Base-by-base conservation (phyloP, 2,113 vertebrate species). In the Galemys pyrenaicus region DNA sequence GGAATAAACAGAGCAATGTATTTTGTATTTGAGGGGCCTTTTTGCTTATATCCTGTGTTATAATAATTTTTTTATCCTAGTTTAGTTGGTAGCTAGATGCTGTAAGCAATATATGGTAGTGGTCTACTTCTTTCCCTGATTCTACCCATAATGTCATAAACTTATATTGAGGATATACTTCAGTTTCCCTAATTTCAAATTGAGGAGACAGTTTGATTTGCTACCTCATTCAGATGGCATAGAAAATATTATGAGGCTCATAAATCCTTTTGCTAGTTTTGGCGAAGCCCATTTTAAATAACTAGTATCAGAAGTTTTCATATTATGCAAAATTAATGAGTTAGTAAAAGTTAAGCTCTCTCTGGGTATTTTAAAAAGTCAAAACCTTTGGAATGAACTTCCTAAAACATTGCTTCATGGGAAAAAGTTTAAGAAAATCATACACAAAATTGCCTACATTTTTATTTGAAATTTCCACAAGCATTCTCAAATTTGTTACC, bases 381-480 rank as follows among this genome's bases (percentile, higher is more conserved):
- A 65, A 87, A 89, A 77, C 17, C 54, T 65, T 26, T 44, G 93
- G 17, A 71, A 90, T 0, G 26, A 46, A 9, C n/a, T 73, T 86
- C 41, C 22, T 44, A 78, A 82, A 83, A 58, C 56, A 65, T 19
- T 26, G 46, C 75, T 30, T 67, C 70, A 46, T 68, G 62, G 44
- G 73, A 74, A 83, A 32, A 51, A 35, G 28, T 68, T 83, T 89
- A 70, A 89, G 60, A 77, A 92, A 91, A 62, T 28, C 6, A 58
- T 37, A 73, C 41, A 75, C 17, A 65, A 83, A n/a, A 65, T 32
- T 39, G 70, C 15, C 79, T 67, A 24, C 30, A 77, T 49, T 87
- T 94, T 95, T 60, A 64, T 93, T 75, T 89, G 64, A 84, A 83
- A 71, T 87, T 80, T 65, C 54, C 60, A 67, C 60, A 83, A 46